Evolutionary conservation across 2,888 invertebrate species (phyloP).

Genomic region (Anaspis maculata): DNA sequence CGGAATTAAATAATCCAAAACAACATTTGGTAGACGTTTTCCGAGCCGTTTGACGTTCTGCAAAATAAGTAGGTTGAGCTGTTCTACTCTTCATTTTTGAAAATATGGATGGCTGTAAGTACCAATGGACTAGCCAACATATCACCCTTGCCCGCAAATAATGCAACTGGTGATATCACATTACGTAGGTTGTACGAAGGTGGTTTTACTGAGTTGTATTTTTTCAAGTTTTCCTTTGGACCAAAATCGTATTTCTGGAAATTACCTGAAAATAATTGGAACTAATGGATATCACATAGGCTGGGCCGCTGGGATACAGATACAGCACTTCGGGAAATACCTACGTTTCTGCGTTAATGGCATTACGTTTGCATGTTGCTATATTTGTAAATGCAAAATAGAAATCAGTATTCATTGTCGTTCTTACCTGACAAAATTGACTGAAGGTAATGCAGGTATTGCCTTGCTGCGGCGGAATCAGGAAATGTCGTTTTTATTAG

Average conservation of each 20-base stretch:
- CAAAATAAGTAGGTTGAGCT: not conserved
- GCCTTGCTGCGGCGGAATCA: constrained; percentile 47
- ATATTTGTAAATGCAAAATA: no score
- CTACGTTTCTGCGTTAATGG: no score
- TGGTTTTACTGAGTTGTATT: not conserved
- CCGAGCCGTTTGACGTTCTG: constrained; percentile 1
- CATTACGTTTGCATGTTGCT: not conserved
- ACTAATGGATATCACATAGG: no score
- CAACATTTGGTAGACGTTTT: constrained; percentile 36
- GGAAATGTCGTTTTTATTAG: constrained; percentile 18
- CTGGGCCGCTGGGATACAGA: no score
- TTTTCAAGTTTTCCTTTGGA: not conserved
- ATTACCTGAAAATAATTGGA: not conserved
- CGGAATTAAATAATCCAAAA: constrained; percentile 14
- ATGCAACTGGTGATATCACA: not conserved
- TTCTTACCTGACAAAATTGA: not conserved
- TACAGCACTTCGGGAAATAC: no score
- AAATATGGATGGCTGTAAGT: no score
- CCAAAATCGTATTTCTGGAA: not conserved
- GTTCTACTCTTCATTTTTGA: not conserved
- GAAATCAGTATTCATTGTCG: no score
- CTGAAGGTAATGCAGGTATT: constrained; percentile 55
- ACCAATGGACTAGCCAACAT: not conserved
- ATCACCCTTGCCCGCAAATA: not conserved
- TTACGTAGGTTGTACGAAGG: not conserved